These are phyloP conservation scores for Ictidomys tridecemlineatus DNA, from an alignment of 2,113 vertebrate genomes.

Conservation along the genomic window DNA sequence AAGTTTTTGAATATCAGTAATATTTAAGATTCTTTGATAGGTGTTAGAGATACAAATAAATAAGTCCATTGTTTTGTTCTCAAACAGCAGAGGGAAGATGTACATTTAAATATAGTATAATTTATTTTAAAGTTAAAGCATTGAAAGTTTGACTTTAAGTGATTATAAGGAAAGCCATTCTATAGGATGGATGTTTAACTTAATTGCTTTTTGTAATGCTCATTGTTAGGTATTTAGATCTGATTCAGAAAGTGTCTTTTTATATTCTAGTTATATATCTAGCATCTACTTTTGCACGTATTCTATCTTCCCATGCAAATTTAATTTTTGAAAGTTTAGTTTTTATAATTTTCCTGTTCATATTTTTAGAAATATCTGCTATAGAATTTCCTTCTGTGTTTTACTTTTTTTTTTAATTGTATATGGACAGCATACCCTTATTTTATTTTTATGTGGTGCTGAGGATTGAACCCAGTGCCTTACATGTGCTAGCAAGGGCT, in stretches of 20 bases:
- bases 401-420: too few relatives aligned
- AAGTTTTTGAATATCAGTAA: not conserved
- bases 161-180: too few relatives aligned
- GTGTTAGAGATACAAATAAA: not conserved
- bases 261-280: too few relatives aligned
- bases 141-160: not conserved
- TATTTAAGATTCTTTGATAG: slow-evolving; percentile 28
- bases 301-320: not conserved
- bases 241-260: too few relatives aligned
- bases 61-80: slow-evolving; percentile 35
- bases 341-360: slow-evolving; percentile 11
- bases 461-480: too few relatives aligned
- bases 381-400: not conserved
- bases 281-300: too few relatives aligned
- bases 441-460: too few relatives aligned
- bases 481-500: too few relatives aligned
- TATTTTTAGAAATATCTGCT: slow-evolving; percentile 13
- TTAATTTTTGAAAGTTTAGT: not conserved
- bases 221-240: not conserved
- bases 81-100: not conserved
- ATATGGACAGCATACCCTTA: too few relatives aligned
- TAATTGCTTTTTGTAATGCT: not conserved
- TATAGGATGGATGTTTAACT: not conserved
- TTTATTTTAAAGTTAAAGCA: not conserved
- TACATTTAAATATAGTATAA: not conserved